A percentile compares a stretch with the other conserved stretches of the same genome.
Conservation (phyloP, 2,113 vertebrate species). For the Lycaon pictus region DNA sequence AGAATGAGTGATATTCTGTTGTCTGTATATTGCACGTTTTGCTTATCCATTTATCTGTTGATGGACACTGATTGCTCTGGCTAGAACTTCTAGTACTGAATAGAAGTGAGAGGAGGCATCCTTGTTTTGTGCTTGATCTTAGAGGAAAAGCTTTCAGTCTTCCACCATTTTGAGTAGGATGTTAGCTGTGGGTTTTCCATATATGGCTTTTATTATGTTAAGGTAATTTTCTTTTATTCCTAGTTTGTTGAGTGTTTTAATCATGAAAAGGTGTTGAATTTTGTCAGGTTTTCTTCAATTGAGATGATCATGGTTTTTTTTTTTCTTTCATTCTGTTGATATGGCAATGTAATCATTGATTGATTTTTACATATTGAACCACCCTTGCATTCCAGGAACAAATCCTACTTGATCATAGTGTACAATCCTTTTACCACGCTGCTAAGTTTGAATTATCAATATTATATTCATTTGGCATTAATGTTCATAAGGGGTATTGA, state of each 20-base stretch:
- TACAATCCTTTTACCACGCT: background rate
- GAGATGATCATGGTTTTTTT: background rate
- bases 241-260: background rate
- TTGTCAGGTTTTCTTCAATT: background rate
- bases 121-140: background rate
- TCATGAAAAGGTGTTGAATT: background rate
- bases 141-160: background rate
- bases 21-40: background rate
- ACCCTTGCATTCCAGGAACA: background rate
- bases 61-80: background rate
- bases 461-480: background rate
- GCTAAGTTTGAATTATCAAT: background rate
- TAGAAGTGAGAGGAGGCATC: background rate
- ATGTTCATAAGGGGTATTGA: background rate
- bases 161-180: background rate
- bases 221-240: background rate
- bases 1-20: background rate
- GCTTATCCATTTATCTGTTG: background rate
- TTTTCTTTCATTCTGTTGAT: background rate
- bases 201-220: background rate
- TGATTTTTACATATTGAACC: background rate
- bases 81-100: background rate
- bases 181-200: background rate
- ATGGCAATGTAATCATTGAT: background rate
- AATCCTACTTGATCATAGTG: background rate